Conservation (phyloP, 2,888 invertebrate genomes). For the Luperina testacea region DNA sequence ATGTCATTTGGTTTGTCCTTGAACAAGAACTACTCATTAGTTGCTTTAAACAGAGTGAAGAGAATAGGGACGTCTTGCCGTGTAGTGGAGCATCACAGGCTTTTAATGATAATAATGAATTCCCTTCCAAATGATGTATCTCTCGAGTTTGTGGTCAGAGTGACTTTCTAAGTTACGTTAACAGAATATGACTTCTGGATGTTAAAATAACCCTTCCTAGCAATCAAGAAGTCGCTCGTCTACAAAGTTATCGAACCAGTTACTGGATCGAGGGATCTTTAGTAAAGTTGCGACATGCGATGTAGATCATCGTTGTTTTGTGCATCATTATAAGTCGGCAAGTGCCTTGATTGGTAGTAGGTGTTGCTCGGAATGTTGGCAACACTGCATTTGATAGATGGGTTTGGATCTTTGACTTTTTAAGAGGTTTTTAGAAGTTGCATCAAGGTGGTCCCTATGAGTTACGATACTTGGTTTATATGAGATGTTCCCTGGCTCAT, state of each 20-base stretch:
- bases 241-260: conserved; percentile 42
- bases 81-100: no score
- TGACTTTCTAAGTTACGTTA: background rate
- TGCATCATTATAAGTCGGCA: conserved; percentile 55
- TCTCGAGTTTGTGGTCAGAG: background rate
- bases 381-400: conserved; percentile 30
- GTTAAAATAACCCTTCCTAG: background rate
- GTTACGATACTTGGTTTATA: background rate
- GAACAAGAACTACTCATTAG: no score
- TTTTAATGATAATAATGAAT: no score
- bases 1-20: no score
- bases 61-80: no score
- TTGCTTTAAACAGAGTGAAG: no score
- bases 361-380: conserved; percentile 51
- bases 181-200: no score
- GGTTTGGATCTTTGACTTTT: background rate
- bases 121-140: no score
- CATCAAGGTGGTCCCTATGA: background rate
- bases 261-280: conserved; percentile 58
- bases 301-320: conserved; percentile 64
- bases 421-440: background rate
- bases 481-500: background rate
- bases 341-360: conserved; percentile 39
- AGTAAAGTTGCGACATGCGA: conserved; percentile 56
- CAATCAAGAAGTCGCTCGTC: conserved; percentile 30